These are phyloP conservation scores for Anadara kagoshimensis DNA, from an alignment of 1,140 invertebrate species.

Conservation along the genomic window DNA sequence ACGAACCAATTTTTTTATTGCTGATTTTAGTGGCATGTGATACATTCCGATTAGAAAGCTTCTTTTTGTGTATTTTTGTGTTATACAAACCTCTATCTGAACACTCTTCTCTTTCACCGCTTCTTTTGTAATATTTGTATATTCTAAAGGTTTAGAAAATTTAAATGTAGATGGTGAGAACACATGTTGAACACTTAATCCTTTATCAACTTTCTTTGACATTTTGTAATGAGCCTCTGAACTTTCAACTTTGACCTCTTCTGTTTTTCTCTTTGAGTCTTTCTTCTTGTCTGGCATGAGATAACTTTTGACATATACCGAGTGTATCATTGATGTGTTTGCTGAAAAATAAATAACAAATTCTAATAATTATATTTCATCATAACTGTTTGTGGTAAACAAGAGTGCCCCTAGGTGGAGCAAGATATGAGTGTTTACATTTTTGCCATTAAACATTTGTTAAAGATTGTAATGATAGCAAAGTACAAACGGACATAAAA, in stretches of 20 bases:
- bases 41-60: slow-evolving; percentile 65
- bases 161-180: slow-evolving; percentile 68
- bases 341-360: slow-evolving; percentile 48
- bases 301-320: slow-evolving; percentile 66
- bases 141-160: slow-evolving; percentile 64
- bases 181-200: slow-evolving; percentile 54
- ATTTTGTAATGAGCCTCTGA: slow-evolving; percentile 41
- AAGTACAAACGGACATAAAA: too few relatives aligned
- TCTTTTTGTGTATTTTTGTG: slow-evolving; percentile 62
- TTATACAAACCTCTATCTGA: slow-evolving; percentile 66
- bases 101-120: slow-evolving; percentile 56
- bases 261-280: slow-evolving; percentile 64
- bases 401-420: too few relatives aligned
- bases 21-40: slow-evolving; percentile 59
- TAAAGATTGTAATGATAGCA: too few relatives aligned
- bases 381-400: too few relatives aligned
- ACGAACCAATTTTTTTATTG: slow-evolving; percentile 62
- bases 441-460: too few relatives aligned
- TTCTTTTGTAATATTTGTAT: slow-evolving; percentile 53
- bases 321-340: slow-evolving; percentile 66
- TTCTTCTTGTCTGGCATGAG: slow-evolving; percentile 65
- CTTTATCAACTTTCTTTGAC: slow-evolving; percentile 12
- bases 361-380: too few relatives aligned
- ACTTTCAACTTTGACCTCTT: slow-evolving; percentile 60
- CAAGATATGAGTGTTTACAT: too few relatives aligned